Conservation (phyloP, 2,113 vertebrate genomes). For the Cromileptes altivelis region DNA sequence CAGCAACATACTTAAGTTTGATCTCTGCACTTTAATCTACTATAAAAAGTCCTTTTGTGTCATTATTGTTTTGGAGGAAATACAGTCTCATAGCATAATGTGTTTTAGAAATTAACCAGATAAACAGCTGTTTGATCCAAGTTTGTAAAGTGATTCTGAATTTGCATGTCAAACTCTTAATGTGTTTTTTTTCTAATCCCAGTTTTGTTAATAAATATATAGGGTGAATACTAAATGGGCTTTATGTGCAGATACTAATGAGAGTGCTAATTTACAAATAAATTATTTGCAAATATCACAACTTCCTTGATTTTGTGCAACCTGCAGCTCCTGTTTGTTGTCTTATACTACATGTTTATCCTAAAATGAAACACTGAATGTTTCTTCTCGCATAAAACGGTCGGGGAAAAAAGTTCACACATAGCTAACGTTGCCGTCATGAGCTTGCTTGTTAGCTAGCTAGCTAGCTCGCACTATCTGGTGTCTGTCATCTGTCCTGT, state of each 20-base stretch:
- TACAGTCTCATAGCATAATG: background rate
- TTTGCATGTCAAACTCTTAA: background rate
- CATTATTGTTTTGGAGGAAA: background rate
- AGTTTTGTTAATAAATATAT: background rate
- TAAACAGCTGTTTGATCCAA: background rate
- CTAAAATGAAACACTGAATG: background rate
- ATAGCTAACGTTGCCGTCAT: too few relatives aligned
- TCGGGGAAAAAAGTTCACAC: too few relatives aligned
- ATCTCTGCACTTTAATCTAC: background rate
- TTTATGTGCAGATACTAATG: slow-evolving; percentile 2
- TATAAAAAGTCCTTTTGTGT: background rate
- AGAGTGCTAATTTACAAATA: slow-evolving; percentile 22
- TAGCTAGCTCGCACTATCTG: too few relatives aligned
- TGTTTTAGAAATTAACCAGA: background rate
- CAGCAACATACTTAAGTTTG: background rate
- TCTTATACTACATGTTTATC: background rate
- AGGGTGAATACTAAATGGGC: background rate
- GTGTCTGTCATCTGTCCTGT: too few relatives aligned
- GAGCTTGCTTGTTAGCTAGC: too few relatives aligned
- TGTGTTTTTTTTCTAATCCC: background rate
- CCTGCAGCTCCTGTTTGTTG: background rate
- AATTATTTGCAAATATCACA: slow-evolving; percentile 9
- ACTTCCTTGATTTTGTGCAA: background rate
- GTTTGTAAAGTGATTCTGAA: background rate
- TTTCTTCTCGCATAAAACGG: too few relatives aligned